Evolutionary conservation across 2,113 vertebrate species (phyloP).

Genomic region (Merops nubicus): DNA sequence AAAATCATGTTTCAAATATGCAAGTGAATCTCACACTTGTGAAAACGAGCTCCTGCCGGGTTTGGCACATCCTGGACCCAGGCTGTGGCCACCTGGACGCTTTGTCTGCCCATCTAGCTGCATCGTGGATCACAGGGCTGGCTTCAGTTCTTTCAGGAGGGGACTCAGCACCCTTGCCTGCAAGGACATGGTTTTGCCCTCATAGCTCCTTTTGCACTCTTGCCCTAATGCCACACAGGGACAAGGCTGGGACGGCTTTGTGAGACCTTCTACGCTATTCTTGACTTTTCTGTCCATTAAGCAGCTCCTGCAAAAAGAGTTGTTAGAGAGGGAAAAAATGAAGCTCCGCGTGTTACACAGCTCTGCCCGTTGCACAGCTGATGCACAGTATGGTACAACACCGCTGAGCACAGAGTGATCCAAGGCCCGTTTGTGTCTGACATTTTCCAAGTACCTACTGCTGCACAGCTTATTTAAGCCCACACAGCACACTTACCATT

Average conservation of each 20-base stretch:
- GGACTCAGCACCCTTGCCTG: fast-evolving
- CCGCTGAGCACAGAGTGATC: not conserved
- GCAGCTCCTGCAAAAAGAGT: not conserved
- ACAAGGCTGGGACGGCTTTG: not conserved
- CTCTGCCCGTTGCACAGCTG: not conserved
- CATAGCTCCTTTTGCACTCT: fast-evolving
- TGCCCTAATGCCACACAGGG: fast-evolving
- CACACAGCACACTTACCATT: not conserved
- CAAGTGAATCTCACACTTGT: not conserved
- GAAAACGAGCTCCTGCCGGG: not conserved
- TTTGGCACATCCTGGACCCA: not conserved
- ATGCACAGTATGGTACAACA: not conserved
- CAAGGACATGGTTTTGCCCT: not conserved
- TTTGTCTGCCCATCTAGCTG: not conserved
- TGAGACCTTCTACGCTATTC: not conserved
- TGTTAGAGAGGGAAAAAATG: not conserved
- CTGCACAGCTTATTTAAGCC: not conserved
- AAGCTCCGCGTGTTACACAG: fast-evolving
- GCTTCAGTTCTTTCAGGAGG: not conserved
- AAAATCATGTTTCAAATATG: not conserved
- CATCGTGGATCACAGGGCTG: no score
- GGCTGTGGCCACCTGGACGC: fast-evolving
- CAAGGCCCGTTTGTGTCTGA: not conserved
- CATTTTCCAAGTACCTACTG: not conserved
- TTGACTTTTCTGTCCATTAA: not conserved